Evolutionary conservation across 2,888 invertebrate genomes (phyloP).

Genomic region (Pelosia muscerda): DNA sequence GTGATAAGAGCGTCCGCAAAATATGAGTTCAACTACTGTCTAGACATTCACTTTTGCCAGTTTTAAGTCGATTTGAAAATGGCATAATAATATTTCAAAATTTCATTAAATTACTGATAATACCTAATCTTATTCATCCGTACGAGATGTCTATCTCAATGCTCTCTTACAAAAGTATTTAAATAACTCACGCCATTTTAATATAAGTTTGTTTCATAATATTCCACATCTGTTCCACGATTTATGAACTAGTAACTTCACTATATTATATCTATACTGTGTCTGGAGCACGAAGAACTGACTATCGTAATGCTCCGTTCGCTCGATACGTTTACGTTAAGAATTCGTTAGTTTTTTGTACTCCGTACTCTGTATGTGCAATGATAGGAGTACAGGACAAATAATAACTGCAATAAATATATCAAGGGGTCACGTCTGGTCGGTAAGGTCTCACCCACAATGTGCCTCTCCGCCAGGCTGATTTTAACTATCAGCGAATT

Average conservation of each 20-base stretch:
- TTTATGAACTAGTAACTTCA: constrained; percentile 22
- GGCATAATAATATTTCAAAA: too few species aligned
- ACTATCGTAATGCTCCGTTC: too few species aligned
- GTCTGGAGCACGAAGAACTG: too few species aligned
- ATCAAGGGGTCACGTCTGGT: constrained; percentile 28
- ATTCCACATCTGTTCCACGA: constrained; percentile 19
- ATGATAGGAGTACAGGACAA: constrained; percentile 23
- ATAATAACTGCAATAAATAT: constrained; percentile 37
- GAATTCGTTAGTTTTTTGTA: too few species aligned
- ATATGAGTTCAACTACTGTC: too few species aligned
- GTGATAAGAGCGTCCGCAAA: too few species aligned
- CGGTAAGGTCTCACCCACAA: constrained; percentile 23
- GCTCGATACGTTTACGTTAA: too few species aligned
- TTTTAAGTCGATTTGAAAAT: too few species aligned
- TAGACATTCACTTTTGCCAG: too few species aligned
- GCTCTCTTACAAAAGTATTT: constrained; percentile 2
- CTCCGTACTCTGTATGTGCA: constrained; percentile 8
- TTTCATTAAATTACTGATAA: too few species aligned
- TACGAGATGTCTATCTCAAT: not conserved
- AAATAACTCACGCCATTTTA: not conserved
- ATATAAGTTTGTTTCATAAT: constrained; percentile 10
- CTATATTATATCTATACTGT: too few species aligned
- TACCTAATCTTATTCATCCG: too few species aligned
- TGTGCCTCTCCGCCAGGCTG: constrained; percentile 22
- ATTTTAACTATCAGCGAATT: not conserved